Base-by-base conservation (phyloP, 2,797 vertebrate species). In the Notolepis coatsorum region DNA sequence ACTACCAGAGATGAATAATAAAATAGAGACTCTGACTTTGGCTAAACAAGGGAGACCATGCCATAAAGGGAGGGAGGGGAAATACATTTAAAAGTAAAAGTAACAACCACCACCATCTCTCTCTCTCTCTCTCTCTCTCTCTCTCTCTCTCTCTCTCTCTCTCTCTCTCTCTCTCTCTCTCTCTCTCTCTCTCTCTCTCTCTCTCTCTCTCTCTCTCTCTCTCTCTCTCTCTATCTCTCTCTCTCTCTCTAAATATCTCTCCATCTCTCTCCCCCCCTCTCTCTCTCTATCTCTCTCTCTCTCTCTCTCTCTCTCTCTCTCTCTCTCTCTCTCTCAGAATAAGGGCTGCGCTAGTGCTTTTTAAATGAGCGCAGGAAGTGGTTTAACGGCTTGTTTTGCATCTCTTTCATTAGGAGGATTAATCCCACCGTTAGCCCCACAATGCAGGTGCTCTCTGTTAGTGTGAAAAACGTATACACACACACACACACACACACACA, bases 1-100 rank as follows among this genome's bases (percentile, higher is more conserved):
- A 79, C 61, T 66, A 45, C 50, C 56, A 62, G 42, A 45, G 67
- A 76, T 71, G 39, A 80, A 73, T 63, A 57, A 49, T 56, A 64
- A 61, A 58, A 46, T 67, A 58, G 48, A 47, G 35, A 58, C 47
- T 61, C 46, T 42, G 6, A 7, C 48, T 73, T 80, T 65, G 27
- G 59, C 55, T 52, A 8, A 31, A 27, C 46, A 48, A 57, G 45
- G n/a, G 45, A 21, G 37, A 49, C 25, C 12, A 20, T n/a, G n/a
- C 0, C 49, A 28, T 59, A 47, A 47, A 71, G 6, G 15, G 15
- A 53, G 35, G 9, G 15, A n/a, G 8, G 24, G 8, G 24, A 57
- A 65, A 47, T 70, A 30, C 58, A 65, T 48, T 41, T 43, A 23
- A 2, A n/a, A n/a, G n/a, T n/a, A n/a, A n/a, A n/a, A n/a, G n/a